phyloP scores from a whole-genome alignment of 2,113 vertebrate genomes.

The Odocoileus hemionus region DNA sequence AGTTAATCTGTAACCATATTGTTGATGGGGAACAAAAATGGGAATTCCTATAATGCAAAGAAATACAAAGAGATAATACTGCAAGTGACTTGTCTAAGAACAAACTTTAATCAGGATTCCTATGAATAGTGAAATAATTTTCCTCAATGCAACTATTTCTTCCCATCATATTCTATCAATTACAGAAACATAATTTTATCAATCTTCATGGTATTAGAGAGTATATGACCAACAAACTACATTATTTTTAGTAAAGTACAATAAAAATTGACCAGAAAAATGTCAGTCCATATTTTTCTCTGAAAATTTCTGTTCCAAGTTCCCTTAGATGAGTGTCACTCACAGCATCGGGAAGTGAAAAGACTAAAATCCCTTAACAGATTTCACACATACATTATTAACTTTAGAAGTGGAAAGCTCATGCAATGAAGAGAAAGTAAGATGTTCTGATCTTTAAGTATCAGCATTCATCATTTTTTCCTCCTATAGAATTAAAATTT shows the following conservation, averaged over 20 bases:
- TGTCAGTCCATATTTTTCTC: neutral
- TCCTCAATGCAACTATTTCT: neutral
- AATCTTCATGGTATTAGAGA: neutral
- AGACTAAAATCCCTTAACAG: neutral
- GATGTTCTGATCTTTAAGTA: neutral
- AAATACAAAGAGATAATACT: neutral
- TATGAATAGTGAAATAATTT: neutral
- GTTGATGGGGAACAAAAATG: neutral
- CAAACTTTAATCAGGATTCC: neutral
- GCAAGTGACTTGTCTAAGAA: neutral
- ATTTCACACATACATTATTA: neutral
- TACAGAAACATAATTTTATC: neutral
- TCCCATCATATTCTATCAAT: neutral
- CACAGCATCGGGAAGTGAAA: neutral
- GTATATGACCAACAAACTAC: fast-evolving
- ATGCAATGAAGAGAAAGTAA: neutral
- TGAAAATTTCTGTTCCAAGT: neutral
- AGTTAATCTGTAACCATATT: neutral
- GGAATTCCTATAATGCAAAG: neutral
- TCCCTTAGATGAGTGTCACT: neutral
- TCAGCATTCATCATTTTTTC: neutral
- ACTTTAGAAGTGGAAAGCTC: neutral
- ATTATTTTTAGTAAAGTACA: neutral
- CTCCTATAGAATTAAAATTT: neutral
- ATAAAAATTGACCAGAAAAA: neutral